Base-by-base conservation (phyloP, 2,797 vertebrate species). In the Merluccius polli region DNA sequence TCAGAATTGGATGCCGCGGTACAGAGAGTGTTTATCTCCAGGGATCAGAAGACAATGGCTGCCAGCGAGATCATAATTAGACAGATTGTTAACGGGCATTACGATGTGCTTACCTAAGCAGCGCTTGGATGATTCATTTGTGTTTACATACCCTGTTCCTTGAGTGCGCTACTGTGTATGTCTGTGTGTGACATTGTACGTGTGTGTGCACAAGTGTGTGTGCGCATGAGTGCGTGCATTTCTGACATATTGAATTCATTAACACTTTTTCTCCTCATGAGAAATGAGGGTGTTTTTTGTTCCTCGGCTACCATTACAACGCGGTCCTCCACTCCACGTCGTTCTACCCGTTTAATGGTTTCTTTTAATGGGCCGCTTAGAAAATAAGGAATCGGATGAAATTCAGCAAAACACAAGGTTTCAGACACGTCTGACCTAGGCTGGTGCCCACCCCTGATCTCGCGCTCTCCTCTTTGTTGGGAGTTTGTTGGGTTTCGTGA, bases 21-120 rank as follows among this genome's bases (percentile, higher is more conserved):
- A 81, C 70, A 69, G 29, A 75, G 29, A 79, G 63, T 13, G 1
- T 73, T n/a, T 13, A 36, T 73, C 82, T 76, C 75, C 12, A 10
- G 81, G 82, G 84, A 82, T 70, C 15, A n/a, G 31, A 75, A 29
- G 44, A 82, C 79, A 75, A 79, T 85, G 74, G 77, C 78, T 86
- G 81, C 21, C 81, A 78, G 75, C 83, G 81, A 85, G 83, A 85
- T 84, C 76, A 74, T 85, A 83, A 90, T 88, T 87, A 87, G 73
- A 73, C 80, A 83, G 76, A 82, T 79, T 85, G 82, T 90, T 89
- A 87, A 83, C 82, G 81, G 82, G 85, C 85, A 81, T 84, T 86
- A 75, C 81, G 81, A 87, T 79, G 79, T 84, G 85, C 83, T 87
- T 83, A 86, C 84, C 86, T 85, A 81, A 80, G 82, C 81, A 30